A percentile compares a stretch with the other conserved stretches of the same genome.
phyloP scores from a whole-genome alignment of 2,797 vertebrate genomes.

The Channa striata region DNA sequence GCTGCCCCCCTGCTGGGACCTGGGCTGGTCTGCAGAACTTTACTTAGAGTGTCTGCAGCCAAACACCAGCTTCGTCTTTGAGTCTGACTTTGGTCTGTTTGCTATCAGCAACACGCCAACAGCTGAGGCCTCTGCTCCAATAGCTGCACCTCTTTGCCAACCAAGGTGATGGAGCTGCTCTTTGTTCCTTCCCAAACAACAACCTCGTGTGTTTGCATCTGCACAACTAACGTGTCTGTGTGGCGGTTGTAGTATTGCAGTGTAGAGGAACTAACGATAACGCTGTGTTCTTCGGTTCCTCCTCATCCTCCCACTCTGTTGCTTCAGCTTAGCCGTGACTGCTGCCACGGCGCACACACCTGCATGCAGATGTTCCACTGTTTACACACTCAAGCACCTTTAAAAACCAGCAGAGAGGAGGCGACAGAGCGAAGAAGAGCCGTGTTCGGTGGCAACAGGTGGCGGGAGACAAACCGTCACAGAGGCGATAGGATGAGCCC shows the following conservation, averaged over 20 bases:
- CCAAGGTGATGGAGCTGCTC: background rate
- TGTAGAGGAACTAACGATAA: background rate
- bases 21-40: background rate
- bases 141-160: background rate
- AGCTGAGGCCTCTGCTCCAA: background rate
- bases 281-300: conserved; percentile 5
- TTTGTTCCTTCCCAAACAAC: background rate
- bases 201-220: background rate
- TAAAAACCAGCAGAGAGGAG: background rate
- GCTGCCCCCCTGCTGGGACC: conserved; percentile 1
- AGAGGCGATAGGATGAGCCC: background rate
- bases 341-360: conserved; percentile 8
- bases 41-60: background rate
- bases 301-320: conserved; percentile 20
- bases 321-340: conserved; percentile 14
- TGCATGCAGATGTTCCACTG: conserved; percentile 39
- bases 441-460: background rate
- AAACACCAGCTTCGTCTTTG: background rate
- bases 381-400: background rate
- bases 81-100: background rate
- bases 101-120: background rate
- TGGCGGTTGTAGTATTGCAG: background rate
- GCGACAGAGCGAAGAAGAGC: background rate
- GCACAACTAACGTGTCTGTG: background rate
- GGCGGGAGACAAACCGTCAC: background rate